Evolutionary conservation across 2,113 vertebrate species (phyloP), one percentile per base, ranked within the genome.

Genomic region (Pimephales promelas): DNA sequence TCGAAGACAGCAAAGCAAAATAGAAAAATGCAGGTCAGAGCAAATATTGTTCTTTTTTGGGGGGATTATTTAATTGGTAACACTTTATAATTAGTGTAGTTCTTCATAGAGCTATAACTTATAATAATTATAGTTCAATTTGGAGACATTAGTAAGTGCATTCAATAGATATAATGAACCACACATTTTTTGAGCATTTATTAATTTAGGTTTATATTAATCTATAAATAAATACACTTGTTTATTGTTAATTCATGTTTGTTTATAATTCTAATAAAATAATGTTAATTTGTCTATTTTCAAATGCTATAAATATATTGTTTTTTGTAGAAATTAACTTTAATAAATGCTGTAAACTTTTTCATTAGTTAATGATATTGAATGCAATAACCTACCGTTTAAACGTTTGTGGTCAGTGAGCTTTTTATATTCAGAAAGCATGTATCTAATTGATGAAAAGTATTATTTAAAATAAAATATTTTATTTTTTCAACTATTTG

Each of bases 1-100:
- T 94, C 92, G 57, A 75, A 45, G 66, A 68, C 34, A 75, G 16
- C 75, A 62, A 79, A 54, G 34, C 70, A 47, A 49, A 24, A 71
- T 40, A 52, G 28, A 70, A 74, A 88, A 71, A 26, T 26, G 36
- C 43, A 18, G 57, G 66, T n/a, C 18, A 61, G 43, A n/a, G 3
- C 26, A 45, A 1, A 36, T 64, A 40, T 40, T 40, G 8, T 40
- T 40, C 40, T 40, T 40, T 40, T 40, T 40, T 2, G 0, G 1
- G 0, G 1, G 40, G 36, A 40, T 40, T 62, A 62, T 62, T 62
- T 62, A 8, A 7, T 62, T 62, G 26, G 13, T 31, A 62, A 31
- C 2, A 26, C 24, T 61, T 26, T 64, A 31, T 64, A 64, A 64
- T 20, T 7, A 54, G 20, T 54, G 3, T 22, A 54, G 49, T 52